phyloP scores from a whole-genome alignment of 2,888 invertebrate genomes.

The Nomada fucata region DNA sequence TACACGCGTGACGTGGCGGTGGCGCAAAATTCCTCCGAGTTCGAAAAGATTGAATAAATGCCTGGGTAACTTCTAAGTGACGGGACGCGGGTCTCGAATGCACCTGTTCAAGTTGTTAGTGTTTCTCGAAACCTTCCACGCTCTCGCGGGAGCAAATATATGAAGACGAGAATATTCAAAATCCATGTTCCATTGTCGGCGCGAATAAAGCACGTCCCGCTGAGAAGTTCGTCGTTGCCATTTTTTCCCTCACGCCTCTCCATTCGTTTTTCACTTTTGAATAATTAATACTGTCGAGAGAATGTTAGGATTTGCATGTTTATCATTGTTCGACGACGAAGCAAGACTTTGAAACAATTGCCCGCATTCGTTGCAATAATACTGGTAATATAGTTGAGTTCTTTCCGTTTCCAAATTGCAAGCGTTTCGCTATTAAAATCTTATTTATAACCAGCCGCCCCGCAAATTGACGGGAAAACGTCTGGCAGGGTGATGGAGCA shows the following conservation, averaged over 20 bases:
- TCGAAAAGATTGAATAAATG: conserved; percentile 16
- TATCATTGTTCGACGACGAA: background rate
- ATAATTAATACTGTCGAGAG: too few species aligned
- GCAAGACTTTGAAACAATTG: too few species aligned
- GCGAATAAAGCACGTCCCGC: background rate
- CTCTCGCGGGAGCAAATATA: background rate
- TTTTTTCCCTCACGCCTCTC: too few species aligned
- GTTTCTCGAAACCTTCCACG: conserved; percentile 8
- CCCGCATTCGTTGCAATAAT: background rate
- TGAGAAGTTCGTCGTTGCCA: too few species aligned
- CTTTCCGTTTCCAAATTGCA: background rate
- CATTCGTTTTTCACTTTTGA: too few species aligned
- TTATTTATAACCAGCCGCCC: background rate
- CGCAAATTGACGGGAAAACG: conserved; percentile 1
- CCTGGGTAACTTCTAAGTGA: conserved; percentile 11
- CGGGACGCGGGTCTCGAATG: conserved; percentile 6
- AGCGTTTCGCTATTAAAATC: background rate
- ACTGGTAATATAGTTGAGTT: background rate
- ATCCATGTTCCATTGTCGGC: conserved; percentile 3
- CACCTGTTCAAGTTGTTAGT: conserved; percentile 21
- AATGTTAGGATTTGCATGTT: background rate
- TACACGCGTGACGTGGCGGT: too few species aligned
- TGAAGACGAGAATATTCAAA: background rate
- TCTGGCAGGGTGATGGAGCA: conserved; percentile 14
- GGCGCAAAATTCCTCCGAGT: background rate